These are phyloP conservation scores for Acomys russatus DNA, from an alignment of 2,797 vertebrate species.

Conservation along the genomic window DNA sequence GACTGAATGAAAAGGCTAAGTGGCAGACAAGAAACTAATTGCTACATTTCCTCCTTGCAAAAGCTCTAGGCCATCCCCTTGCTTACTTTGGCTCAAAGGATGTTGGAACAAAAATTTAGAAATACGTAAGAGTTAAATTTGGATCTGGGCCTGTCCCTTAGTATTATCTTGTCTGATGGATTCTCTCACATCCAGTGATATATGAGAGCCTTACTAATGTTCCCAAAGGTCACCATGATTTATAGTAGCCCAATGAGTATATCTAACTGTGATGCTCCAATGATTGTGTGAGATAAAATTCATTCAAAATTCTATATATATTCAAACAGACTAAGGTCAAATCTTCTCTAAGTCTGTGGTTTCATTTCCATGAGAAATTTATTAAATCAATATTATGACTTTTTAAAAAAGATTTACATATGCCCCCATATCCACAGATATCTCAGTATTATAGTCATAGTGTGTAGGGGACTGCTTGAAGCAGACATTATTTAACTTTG, in stretches of 20 bases:
- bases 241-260: slow-evolving; percentile 22
- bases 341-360: neutral
- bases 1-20: neutral
- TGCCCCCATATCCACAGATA: neutral
- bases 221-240: slow-evolving; percentile 45
- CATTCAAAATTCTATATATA: slow-evolving; percentile 36
- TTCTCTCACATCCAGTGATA: neutral
- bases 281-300: slow-evolving; percentile 63
- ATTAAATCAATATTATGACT: neutral
- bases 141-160: slow-evolving; percentile 20
- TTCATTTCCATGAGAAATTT: neutral
- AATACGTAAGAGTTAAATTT: slow-evolving; percentile 26
- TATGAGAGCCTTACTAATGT: neutral
- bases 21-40: neutral
- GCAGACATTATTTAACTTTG: neutral
- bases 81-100: neutral
- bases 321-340: slow-evolving; percentile 17
- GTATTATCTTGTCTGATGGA: neutral
- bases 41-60: neutral
- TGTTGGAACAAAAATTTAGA: slow-evolving; percentile 20
- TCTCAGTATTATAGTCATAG: neutral
- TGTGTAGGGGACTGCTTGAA: neutral
- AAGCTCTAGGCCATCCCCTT: neutral
- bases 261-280: neutral
- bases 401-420: slow-evolving; percentile 49